Conservation (phyloP, 2,888 invertebrate genomes). For the Eristalis arbustorum region DNA sequence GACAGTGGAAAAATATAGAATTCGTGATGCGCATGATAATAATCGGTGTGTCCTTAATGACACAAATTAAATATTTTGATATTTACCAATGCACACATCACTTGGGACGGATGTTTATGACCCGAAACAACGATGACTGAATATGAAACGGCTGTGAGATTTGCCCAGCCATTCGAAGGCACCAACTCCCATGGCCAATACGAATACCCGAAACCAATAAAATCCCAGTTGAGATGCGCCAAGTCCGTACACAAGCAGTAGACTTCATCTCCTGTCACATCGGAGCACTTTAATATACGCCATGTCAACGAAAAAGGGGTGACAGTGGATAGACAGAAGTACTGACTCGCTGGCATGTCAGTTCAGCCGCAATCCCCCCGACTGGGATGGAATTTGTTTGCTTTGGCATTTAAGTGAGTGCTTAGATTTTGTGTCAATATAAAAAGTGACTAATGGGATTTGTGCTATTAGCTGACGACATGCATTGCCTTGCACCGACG, state of each 20-base stretch:
- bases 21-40: constrained; percentile 1
- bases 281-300: neutral
- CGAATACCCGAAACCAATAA: neutral
- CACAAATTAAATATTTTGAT: neutral
- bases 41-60: neutral
- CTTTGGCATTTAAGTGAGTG: neutral
- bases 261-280: neutral
- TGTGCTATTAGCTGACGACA: neutral
- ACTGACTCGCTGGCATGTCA: neutral
- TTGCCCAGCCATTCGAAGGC: neutral
- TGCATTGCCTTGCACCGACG: neutral
- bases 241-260: neutral
- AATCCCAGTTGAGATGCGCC: neutral
- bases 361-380: neutral
- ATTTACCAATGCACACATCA: neutral
- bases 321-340: neutral
- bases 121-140: neutral
- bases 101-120: neutral
- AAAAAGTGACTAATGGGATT: constrained; percentile 4
- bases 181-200: neutral
- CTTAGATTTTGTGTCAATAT: constrained; percentile 7
- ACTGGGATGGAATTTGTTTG: neutral
- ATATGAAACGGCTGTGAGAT: neutral
- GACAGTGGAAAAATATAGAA: neutral
- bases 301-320: neutral